Evolutionary conservation across 2,888 invertebrate genomes (phyloP).

Genomic region (Tipula confusa): DNA sequence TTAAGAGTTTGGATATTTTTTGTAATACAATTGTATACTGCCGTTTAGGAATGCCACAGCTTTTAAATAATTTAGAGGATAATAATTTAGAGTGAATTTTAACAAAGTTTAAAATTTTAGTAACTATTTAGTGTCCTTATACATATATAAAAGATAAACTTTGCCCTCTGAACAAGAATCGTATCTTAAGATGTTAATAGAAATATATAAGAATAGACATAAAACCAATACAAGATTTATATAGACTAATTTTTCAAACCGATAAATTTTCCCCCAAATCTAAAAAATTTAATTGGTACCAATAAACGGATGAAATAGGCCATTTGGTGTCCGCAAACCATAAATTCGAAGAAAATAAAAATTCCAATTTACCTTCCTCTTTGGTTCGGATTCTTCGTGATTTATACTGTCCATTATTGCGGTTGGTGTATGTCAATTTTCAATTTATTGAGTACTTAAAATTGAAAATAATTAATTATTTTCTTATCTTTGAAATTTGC

Average conservation of each 20-base stretch:
- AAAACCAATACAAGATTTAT: background rate
- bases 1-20: too few species aligned
- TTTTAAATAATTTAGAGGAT: too few species aligned
- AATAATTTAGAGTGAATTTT: too few species aligned
- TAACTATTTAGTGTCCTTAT: too few species aligned
- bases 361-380: background rate
- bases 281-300: background rate
- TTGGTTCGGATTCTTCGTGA: background rate
- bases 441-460: background rate
- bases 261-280: background rate
- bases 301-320: background rate
- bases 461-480: too few species aligned
- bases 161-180: too few species aligned
- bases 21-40: too few species aligned
- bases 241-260: background rate
- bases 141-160: too few species aligned
- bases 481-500: too few species aligned
- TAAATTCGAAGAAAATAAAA: background rate
- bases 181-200: too few species aligned
- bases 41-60: too few species aligned
- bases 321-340: background rate
- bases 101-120: too few species aligned
- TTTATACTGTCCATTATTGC: background rate
- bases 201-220: background rate
- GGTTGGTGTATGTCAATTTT: slow-evolving; percentile 3